Evolutionary conservation across 2,113 vertebrate genomes (phyloP).

Genomic region (Athene noctua): DNA sequence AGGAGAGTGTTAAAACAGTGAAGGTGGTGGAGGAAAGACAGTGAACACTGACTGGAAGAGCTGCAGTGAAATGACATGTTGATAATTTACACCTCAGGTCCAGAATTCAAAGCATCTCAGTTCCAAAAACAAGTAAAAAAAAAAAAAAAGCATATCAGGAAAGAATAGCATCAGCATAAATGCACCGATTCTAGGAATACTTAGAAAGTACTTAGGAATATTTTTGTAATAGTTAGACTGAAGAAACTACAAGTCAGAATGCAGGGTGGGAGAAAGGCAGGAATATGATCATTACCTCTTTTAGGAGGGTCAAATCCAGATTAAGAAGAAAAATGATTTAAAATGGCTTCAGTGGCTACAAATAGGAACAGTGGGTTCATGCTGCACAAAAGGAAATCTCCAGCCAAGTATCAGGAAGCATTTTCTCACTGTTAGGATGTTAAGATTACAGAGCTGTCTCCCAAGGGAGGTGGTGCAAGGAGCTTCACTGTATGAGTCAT

Average conservation of each 20-base stretch:
- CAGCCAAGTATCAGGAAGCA: neutral
- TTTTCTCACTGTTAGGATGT: neutral
- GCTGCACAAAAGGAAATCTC: neutral
- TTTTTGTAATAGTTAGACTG: neutral
- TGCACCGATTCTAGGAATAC: neutral
- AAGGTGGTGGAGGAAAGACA: neutral
- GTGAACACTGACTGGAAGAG: neutral
- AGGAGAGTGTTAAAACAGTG: neutral
- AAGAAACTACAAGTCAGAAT: neutral
- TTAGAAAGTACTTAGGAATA: neutral
- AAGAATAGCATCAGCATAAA: neutral
- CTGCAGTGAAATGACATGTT: neutral
- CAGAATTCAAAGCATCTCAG: neutral
- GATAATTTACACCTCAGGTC: neutral
- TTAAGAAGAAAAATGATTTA: neutral
- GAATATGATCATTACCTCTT: neutral
- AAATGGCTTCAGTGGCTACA: neutral
- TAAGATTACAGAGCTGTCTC: slow-evolving; percentile 16
- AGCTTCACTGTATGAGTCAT: neutral
- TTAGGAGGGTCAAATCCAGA: neutral
- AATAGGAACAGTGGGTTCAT: neutral
- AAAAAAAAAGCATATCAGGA: neutral
- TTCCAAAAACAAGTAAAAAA: neutral
- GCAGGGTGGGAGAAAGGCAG: neutral
- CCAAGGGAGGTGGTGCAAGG: slow-evolving; percentile 5